These are phyloP conservation scores for Parapristionchus giblindavisi DNA, from an alignment of 2,888 invertebrate genomes.

Conservation along the genomic window DNA sequence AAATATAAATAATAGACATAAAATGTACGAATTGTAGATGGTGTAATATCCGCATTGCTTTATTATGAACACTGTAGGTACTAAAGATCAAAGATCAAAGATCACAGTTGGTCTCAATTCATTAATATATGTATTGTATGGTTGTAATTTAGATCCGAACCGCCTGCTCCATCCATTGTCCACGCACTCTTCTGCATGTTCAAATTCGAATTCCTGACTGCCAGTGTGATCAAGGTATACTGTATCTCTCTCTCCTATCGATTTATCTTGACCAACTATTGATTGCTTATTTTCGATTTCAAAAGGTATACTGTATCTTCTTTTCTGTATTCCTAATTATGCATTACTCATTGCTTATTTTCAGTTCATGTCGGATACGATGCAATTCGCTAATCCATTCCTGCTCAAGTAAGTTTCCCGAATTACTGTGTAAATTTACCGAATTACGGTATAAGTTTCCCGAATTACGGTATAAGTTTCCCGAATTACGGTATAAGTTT, in stretches of 20 bases:
- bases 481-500: too few relatives aligned
- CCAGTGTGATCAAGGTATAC: slow-evolving; percentile 73
- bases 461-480: too few relatives aligned
- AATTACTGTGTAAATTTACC: neutral
- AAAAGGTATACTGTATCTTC: neutral
- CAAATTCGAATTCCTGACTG: slow-evolving; percentile 85
- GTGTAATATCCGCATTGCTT: too few relatives aligned
- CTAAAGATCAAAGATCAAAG: too few relatives aligned
- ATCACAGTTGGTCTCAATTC: neutral
- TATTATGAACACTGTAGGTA: too few relatives aligned
- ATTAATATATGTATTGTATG: neutral
- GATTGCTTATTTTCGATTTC: neutral
- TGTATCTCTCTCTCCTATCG: neutral
- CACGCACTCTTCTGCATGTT: slow-evolving; percentile 86
- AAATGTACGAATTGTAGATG: too few relatives aligned
- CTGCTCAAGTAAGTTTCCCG: slow-evolving; percentile 80
- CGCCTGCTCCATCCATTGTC: slow-evolving; percentile 81
- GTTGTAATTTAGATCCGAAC: neutral
- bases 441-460: too few relatives aligned
- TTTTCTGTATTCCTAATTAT: neutral
- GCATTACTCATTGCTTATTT: neutral
- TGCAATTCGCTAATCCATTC: slow-evolving; percentile 90
- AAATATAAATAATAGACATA: too few relatives aligned
- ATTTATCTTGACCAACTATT: neutral
- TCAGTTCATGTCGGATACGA: slow-evolving; percentile 61